Conservation (phyloP, 2,797 vertebrate species). For the Neomorphus geoffroyi region DNA sequence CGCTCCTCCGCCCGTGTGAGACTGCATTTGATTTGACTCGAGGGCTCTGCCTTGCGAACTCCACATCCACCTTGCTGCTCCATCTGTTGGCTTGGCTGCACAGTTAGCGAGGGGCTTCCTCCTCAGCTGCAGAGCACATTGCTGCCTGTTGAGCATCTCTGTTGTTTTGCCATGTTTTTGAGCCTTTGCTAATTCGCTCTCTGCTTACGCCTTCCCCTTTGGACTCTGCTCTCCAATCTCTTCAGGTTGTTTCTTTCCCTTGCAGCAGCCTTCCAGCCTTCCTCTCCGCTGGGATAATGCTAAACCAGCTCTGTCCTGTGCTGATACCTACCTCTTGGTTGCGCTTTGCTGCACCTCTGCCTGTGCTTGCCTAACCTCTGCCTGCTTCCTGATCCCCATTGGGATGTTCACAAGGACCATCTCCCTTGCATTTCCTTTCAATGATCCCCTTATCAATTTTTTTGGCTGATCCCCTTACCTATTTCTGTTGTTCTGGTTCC, state of each 20-base stretch:
- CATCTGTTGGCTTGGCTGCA: conserved; percentile 51
- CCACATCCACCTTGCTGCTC: neutral
- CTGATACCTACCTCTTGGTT: neutral
- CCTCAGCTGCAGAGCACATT: neutral
- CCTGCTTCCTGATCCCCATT: neutral
- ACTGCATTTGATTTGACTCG: conserved; percentile 21
- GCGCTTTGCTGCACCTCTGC: neutral
- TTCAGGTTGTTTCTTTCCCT: neutral
- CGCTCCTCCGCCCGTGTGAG: conserved; percentile 15
- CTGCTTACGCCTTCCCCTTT: neutral
- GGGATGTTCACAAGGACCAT: neutral
- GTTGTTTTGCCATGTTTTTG: conserved; percentile 23
- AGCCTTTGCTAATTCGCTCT: neutral
- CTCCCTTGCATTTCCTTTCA: neutral
- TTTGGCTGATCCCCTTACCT: neutral
- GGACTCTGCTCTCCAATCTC: neutral
- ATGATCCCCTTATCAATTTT: neutral
- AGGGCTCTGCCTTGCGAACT: conserved; percentile 38
- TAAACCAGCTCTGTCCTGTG: neutral
- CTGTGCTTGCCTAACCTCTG: neutral
- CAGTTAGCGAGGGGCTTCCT: conserved; percentile 18
- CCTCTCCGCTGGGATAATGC: neutral
- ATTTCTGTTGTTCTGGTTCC: neutral
- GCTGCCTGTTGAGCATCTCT: conserved; percentile 20
- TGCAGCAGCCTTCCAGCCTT: neutral